A percentile compares a stretch with the other conserved stretches of the same genome.
Conservation (phyloP, 1,140 invertebrate species). For the Tetramorium parvispinum region DNA sequence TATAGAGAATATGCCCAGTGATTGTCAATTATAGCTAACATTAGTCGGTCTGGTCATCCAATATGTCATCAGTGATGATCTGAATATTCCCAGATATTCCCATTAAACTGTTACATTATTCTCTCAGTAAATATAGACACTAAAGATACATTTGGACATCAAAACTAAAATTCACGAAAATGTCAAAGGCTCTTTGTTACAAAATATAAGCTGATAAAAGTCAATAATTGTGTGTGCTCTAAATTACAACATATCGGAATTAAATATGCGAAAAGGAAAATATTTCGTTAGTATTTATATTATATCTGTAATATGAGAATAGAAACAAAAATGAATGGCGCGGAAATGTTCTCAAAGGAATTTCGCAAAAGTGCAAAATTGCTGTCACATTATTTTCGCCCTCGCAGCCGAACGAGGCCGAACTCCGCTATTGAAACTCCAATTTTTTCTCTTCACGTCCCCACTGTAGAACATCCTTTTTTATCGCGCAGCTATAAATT, state of each 20-base stretch:
- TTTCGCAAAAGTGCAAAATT: slow-evolving; percentile 46
- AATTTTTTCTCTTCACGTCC: slow-evolving; percentile 45
- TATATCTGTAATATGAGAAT: neutral
- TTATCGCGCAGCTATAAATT: slow-evolving; percentile 77
- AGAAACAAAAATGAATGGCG: neutral
- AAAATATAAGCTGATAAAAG: neutral
- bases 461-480: slow-evolving; percentile 62
- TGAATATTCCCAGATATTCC: slow-evolving; percentile 33
- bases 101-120: slow-evolving; percentile 18
- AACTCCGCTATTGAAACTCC: slow-evolving; percentile 70
- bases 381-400: slow-evolving; percentile 64
- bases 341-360: neutral
- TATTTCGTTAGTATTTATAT: neutral
- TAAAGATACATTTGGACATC: neutral
- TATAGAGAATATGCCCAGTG: slow-evolving; percentile 10
- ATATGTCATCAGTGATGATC: slow-evolving; percentile 30
- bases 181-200: neutral
- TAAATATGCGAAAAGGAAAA: neutral
- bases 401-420: slow-evolving; percentile 38
- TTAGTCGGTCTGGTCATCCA: slow-evolving; percentile 30
- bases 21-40: slow-evolving; percentile 32
- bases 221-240: neutral
- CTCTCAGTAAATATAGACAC: neutral
- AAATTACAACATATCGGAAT: neutral
- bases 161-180: neutral